A percentile compares a stretch with the other conserved stretches of the same genome.
These are phyloP conservation scores for Drosophila rubida DNA, from an alignment of 2,888 invertebrate genomes.

Conservation along the genomic window DNA sequence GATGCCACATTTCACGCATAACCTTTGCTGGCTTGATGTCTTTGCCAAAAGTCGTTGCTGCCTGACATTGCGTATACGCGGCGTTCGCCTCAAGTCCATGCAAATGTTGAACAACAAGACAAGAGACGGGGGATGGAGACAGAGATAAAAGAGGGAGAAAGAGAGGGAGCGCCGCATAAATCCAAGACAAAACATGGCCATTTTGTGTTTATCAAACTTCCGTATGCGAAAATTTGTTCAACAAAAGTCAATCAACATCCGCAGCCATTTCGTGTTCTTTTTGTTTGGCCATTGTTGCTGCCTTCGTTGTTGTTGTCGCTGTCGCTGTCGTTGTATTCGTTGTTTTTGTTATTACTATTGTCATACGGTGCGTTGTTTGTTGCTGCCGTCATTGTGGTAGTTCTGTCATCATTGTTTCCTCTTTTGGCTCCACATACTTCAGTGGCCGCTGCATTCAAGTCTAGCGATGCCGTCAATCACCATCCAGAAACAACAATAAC, in stretches of 20 bases:
- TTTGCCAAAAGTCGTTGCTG: conserved; percentile 20
- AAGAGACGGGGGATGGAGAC: not conserved
- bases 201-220: conserved; percentile 76
- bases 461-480: conserved; percentile 50
- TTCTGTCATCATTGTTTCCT: conserved; percentile 50
- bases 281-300: conserved; percentile 23
- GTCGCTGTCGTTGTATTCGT: conserved; percentile 14
- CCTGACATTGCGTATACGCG: conserved; percentile 43
- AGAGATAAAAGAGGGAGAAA: too few relatives aligned
- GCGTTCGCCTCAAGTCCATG: conserved; percentile 27
- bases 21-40: conserved; percentile 18
- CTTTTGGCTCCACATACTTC: conserved; percentile 29
- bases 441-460: conserved; percentile 29
- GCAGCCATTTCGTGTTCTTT: conserved; percentile 49
- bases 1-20: conserved; percentile 22
- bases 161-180: conserved; percentile 25
- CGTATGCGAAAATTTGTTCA: conserved; percentile 58
- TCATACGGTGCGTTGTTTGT: conserved; percentile 35
- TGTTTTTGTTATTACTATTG: conserved; percentile 33
- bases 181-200: conserved; percentile 39
- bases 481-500: conserved; percentile 26
- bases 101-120: conserved; percentile 34
- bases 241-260: conserved; percentile 77
- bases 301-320: conserved; percentile 11
- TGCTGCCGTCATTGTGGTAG: conserved; percentile 36